phyloP scores from a whole-genome alignment of 2,113 vertebrate genomes.

The Alligator mississippiensis region DNA sequence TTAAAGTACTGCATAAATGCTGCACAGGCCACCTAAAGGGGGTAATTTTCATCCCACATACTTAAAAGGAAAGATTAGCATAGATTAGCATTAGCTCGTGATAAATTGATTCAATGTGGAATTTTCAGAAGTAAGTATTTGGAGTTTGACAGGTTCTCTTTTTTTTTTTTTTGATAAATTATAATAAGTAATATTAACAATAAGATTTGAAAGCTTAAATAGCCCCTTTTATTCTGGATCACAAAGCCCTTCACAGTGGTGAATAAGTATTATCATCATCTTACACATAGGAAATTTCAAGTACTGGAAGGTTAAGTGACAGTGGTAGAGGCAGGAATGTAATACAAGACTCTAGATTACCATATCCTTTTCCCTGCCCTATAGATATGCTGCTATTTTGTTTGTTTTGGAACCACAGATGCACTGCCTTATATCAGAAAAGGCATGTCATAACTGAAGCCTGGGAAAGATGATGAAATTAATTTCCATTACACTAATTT shows the following conservation, averaged over 20 bases:
- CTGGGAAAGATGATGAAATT: background rate
- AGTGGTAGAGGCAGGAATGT: background rate
- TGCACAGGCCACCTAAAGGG: background rate
- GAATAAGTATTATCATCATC: background rate
- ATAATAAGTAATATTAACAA: background rate
- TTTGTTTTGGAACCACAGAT: background rate
- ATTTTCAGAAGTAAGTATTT: background rate
- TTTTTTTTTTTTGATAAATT: background rate
- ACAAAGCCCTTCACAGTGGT: background rate
- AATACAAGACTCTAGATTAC: background rate
- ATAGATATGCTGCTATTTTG: background rate
- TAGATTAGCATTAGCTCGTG: background rate
- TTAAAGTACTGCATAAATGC: background rate
- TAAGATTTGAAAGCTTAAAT: background rate
- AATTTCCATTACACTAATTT: background rate
- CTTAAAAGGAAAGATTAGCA: background rate
- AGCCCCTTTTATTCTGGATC: background rate
- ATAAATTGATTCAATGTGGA: background rate
- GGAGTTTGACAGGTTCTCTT: background rate
- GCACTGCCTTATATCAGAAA: background rate
- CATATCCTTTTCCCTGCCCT: background rate
- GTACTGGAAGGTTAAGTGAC: background rate
- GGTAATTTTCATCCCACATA: background rate
- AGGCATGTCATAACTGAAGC: background rate
- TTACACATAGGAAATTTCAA: background rate